A percentile compares a stretch with the other conserved stretches of the same genome.
These are phyloP conservation scores for Nothoprocta perdicaria DNA, from an alignment of 2,113 vertebrate species.

Conservation along the genomic window DNA sequence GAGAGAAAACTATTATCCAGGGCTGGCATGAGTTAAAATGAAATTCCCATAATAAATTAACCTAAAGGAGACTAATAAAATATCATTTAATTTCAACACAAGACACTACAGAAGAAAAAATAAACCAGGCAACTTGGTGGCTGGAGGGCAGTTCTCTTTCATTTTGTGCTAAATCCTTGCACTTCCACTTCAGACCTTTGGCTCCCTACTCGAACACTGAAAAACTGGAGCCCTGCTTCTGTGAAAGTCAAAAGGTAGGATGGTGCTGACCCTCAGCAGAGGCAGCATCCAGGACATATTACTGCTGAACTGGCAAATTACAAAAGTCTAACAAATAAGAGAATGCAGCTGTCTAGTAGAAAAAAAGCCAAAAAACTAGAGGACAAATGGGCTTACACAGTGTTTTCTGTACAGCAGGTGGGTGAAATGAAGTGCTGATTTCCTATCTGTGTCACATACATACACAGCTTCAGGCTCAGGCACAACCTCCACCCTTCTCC, in stretches of 20 bases:
- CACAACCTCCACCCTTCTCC: not conserved
- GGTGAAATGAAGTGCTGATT: not conserved
- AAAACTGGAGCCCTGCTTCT: not conserved
- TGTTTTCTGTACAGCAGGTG: not conserved
- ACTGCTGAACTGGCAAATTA: not conserved
- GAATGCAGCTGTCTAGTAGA: not conserved
- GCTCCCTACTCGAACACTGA: not conserved
- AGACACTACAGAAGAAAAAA: not conserved
- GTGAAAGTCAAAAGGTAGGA: not conserved
- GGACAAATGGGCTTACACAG: not conserved
- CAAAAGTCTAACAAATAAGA: not conserved
- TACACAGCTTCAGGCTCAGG: not conserved
- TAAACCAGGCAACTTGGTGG: not conserved
- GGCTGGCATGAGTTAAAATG: slow-evolving; percentile 32
- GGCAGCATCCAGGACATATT: not conserved
- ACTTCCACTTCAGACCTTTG: not conserved
- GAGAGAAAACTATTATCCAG: slow-evolving; percentile 34
- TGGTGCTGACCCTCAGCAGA: not conserved
- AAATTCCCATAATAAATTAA: not conserved
- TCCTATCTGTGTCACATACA: not conserved
- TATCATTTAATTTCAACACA: not conserved
- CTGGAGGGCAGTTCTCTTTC: not conserved
- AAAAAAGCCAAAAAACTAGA: not conserved
- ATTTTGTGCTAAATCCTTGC: not conserved
- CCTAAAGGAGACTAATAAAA: slow-evolving; percentile 12